Conservation (phyloP, 2,888 invertebrate genomes). For the Callimorpha dominula region DNA sequence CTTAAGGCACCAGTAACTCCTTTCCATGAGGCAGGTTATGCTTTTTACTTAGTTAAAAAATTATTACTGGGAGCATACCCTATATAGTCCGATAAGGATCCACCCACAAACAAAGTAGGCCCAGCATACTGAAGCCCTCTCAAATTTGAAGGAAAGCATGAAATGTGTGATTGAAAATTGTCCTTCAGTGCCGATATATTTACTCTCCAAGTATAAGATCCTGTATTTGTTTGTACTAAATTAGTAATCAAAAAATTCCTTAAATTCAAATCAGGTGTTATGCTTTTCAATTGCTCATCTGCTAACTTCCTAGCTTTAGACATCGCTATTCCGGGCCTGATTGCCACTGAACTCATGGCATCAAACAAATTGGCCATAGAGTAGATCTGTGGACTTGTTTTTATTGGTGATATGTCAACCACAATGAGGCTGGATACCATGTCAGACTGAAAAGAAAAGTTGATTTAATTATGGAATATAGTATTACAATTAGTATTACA, state of each 20-base stretch:
- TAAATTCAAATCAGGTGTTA: constrained; percentile 87
- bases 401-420: constrained; percentile 91
- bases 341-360: constrained; percentile 88
- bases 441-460: constrained; percentile 83
- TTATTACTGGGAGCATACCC: constrained; percentile 75
- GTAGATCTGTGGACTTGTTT: constrained; percentile 87
- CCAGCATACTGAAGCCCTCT: constrained; percentile 87
- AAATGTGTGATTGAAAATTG: constrained; percentile 88
- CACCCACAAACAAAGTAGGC: constrained; percentile 94
- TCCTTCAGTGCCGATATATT: constrained; percentile 91
- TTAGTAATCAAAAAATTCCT: constrained; percentile 95
- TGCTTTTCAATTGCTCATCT: constrained; percentile 87
- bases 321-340: constrained; percentile 88
- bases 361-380: constrained; percentile 89
- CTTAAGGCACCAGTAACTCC: no score
- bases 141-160: constrained; percentile 88
- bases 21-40: no score
- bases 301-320: constrained; percentile 89
- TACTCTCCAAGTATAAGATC: constrained; percentile 91
- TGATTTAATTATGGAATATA: constrained; percentile 7
- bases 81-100: constrained; percentile 93
- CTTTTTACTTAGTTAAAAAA: not conserved
- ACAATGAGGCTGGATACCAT: constrained; percentile 89
- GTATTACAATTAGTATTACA: no score
- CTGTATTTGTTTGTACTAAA: constrained; percentile 89